Base-by-base conservation (phyloP, 2,797 vertebrate genomes). In the Arrhamphus sclerolepis region DNA sequence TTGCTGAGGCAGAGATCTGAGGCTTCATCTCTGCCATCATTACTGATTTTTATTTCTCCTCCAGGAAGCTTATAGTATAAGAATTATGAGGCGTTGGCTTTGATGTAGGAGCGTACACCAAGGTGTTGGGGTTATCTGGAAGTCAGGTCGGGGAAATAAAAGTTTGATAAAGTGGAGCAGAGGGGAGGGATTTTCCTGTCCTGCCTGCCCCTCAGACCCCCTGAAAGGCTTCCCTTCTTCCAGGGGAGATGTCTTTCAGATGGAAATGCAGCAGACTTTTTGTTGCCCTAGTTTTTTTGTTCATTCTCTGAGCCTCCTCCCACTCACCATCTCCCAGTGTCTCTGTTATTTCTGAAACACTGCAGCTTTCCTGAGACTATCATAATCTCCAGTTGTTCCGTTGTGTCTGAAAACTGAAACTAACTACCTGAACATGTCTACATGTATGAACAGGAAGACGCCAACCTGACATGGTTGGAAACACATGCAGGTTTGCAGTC, bases 211-310 rank as follows among this genome's bases (percentile, higher is more conserved):
- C 62, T 56, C 62, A 61, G 54, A 57, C 56, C 46, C 61, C 22
- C 63, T 50, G 61, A 72, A 74, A 75, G 64, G 44, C 70, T 72
- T 76, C 75, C 66, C 75, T 69, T 40, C 70, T 67, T 56, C 62
- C 48, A 38, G 29, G 34, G 64, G 21, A 65, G 31, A 51, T 5
- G 46, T 76, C 78, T 86, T 89, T 90, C 82, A 84, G 29, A 89
- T 90, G 86, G 77, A 89, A 88, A 88, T 88, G 55, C 51, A 56
- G 67, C 54, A 67, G 74, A 60, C 62, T 75, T 82, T 65, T 71
- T 68, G 56, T 68, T 74, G 76, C 59, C 55, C 67, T 42, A 59
- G 53, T 82, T 79, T 82, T 79, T 83, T 69, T 70, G 57, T 69
- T 72, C 22, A 14, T 48, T 63, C 42, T 28, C 40, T 8, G 31